These are phyloP conservation scores for Coreoperca whiteheadi DNA, from an alignment of 2,113 vertebrate species.

Conservation along the genomic window DNA sequence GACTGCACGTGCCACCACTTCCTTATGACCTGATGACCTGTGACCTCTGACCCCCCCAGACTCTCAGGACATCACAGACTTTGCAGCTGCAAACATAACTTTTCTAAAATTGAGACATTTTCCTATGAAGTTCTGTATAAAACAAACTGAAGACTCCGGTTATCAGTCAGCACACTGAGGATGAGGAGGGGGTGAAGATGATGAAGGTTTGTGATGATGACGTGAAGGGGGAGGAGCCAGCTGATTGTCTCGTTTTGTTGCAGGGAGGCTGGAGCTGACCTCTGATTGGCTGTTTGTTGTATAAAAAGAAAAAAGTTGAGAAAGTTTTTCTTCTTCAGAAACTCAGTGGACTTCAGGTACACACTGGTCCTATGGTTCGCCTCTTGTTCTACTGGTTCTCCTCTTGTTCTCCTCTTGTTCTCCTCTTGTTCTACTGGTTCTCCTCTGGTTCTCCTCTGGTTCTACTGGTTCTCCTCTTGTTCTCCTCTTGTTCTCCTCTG, in stretches of 20 bases:
- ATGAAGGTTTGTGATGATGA: no score
- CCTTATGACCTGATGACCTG: slow-evolving; percentile 2
- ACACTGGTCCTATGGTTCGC: background rate
- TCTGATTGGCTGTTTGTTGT: slow-evolving; percentile 46
- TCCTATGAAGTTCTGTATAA: background rate
- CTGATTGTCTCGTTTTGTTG: slow-evolving; percentile 7
- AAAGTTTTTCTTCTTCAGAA: background rate
- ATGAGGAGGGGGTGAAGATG: background rate
- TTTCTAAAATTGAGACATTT: background rate
- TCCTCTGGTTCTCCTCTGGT: no score
- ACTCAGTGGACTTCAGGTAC: background rate
- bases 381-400: no score
- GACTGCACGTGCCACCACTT: background rate
- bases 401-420: background rate
- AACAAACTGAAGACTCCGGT: background rate
- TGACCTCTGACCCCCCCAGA: background rate
- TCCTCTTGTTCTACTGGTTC: no score
- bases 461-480: no score
- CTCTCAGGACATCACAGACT: no score
- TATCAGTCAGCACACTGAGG: background rate
- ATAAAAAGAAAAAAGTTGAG: slow-evolving; percentile 17
- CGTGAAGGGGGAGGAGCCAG: background rate
- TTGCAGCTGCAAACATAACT: background rate
- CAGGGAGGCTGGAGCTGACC: slow-evolving; percentile 4
- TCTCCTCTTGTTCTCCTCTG: no score